These are phyloP conservation scores for Theodoxus fluviatilis DNA, from an alignment of 2,888 invertebrate species.

Conservation along the genomic window DNA sequence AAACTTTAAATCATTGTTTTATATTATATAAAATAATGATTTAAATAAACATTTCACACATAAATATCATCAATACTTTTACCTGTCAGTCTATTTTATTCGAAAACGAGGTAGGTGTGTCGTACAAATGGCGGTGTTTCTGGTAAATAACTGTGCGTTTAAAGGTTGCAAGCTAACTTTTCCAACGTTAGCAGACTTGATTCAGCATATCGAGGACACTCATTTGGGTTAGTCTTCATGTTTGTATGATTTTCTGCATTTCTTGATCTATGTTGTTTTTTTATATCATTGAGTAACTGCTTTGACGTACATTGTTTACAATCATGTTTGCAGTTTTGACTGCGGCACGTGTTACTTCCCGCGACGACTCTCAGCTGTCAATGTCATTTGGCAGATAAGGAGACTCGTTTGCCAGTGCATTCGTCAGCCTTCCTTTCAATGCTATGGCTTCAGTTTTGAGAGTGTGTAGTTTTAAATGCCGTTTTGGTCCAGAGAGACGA, in stretches of 20 bases:
- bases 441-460: too few relatives aligned
- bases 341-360: constrained; percentile 31
- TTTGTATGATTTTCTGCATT: not conserved
- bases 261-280: not conserved
- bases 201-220: constrained; percentile 86
- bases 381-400: too few relatives aligned
- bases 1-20: not conserved
- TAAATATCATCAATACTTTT: not conserved
- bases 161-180: constrained; percentile 85
- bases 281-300: too few relatives aligned
- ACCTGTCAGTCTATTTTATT: too few relatives aligned
- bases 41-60: not conserved
- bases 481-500: too few relatives aligned
- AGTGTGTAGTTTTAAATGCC: too few relatives aligned
- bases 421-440: too few relatives aligned
- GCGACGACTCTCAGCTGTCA: too few relatives aligned
- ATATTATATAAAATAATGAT: not conserved
- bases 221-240: constrained; percentile 77
- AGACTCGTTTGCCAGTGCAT: too few relatives aligned
- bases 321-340: too few relatives aligned
- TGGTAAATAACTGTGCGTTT: constrained; percentile 88
- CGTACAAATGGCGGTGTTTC: constrained; percentile 81
- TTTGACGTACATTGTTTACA: constrained; percentile 37
- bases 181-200: constrained; percentile 80
- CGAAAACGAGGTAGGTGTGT: too few relatives aligned